These are phyloP conservation scores for Aegotheles bennettii DNA, from an alignment of 2,113 vertebrate genomes.

Conservation along the genomic window DNA sequence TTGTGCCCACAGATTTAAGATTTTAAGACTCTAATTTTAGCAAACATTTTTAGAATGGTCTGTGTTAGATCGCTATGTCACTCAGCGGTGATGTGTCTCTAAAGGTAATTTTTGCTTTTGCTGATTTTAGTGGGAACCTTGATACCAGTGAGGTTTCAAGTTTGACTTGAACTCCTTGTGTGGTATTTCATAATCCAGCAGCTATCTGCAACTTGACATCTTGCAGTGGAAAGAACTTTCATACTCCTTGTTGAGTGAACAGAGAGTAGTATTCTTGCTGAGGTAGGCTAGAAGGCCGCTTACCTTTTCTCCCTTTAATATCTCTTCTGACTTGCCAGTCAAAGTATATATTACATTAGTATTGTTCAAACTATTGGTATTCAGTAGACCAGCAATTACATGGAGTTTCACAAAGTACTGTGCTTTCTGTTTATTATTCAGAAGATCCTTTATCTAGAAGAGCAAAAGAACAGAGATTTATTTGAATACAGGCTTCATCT, in stretches of 20 bases:
- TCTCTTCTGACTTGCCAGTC: slow-evolving; percentile 81
- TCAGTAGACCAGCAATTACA: slow-evolving; percentile 81
- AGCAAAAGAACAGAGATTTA: background rate
- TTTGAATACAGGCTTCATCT: background rate
- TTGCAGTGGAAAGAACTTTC: background rate
- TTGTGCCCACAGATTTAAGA: background rate
- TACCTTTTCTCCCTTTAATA: slow-evolving; percentile 74
- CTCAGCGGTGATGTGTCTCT: accelerated
- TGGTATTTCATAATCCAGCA: background rate
- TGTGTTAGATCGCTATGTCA: background rate
- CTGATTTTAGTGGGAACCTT: background rate
- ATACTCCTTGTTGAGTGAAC: background rate
- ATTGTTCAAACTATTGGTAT: slow-evolving; percentile 70
- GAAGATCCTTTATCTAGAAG: slow-evolving; percentile 75
- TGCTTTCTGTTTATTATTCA: slow-evolving; percentile 65
- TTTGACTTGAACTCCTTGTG: background rate
- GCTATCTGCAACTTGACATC: background rate
- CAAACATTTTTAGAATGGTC: background rate
- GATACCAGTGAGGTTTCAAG: background rate
- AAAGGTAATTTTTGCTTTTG: background rate
- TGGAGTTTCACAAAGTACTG: slow-evolving; percentile 87
- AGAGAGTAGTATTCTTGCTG: background rate
- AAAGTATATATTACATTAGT: slow-evolving; percentile 80
- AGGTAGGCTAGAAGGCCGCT: background rate
- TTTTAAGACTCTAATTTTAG: background rate